A percentile compares a stretch with the other conserved stretches of the same genome.
Evolutionary conservation across 53 echinoderm and acorn worm species (phyloP).

Genomic region (Luidia sarsii): DNA sequence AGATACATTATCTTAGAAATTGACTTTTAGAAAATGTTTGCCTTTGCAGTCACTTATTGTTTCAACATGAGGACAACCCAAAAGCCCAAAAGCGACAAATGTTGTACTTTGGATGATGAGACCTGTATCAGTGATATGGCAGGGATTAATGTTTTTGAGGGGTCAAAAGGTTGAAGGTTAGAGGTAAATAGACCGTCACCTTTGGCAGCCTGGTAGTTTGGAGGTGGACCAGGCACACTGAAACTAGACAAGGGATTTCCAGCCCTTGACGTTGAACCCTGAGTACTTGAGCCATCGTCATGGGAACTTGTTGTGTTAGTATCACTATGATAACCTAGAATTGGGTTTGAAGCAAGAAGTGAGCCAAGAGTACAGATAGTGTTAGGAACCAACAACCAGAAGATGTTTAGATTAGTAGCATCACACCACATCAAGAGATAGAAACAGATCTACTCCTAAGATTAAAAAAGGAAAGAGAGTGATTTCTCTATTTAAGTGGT

Average conservation of each 20-base stretch:
- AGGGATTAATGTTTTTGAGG: too few species aligned
- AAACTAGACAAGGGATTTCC: constrained; percentile 91
- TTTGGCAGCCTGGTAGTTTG: constrained; percentile 77
- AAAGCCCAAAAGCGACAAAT: too few species aligned
- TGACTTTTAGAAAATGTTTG: too few species aligned
- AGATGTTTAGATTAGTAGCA: neutral
- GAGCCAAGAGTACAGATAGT: too few species aligned
- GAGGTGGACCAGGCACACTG: constrained; percentile 96
- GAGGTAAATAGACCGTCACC: constrained; percentile 9
- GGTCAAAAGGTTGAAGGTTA: constrained; percentile 31
- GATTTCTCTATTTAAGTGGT: neutral
- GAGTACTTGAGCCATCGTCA: constrained; percentile 75
- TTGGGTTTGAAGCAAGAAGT: neutral
- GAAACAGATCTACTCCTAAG: too few species aligned
- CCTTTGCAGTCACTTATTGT: too few species aligned
- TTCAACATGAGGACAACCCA: too few species aligned
- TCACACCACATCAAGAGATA: neutral
- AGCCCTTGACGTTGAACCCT: constrained; percentile 61
- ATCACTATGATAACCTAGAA: constrained; percentile 98
- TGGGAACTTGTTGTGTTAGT: constrained; percentile 88
- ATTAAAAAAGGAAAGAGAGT: too few species aligned
- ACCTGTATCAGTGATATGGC: too few species aligned
- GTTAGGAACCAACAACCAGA: constrained; percentile 13
- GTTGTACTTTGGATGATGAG: too few species aligned
- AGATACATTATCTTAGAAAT: too few species aligned